Conservation (phyloP, 2,113 vertebrate species). For the Anoura caudifer region DNA sequence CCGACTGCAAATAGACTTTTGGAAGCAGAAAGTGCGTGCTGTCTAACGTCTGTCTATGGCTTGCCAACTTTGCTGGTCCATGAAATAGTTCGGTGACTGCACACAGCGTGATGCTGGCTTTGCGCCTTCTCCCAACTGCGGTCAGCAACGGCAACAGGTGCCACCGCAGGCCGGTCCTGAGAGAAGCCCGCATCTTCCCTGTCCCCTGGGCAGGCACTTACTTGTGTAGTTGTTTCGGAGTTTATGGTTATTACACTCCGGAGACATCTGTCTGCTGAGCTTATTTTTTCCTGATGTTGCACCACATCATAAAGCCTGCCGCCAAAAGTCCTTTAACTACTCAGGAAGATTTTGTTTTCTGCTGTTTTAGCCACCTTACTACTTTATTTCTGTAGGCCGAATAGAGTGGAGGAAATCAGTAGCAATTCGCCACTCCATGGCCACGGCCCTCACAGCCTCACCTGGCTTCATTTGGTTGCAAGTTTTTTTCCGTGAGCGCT, state of each 20-base stretch:
- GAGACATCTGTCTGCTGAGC: constrained; percentile 59
- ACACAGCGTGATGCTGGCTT: background rate
- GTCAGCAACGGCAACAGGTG: background rate
- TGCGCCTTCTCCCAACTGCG: background rate
- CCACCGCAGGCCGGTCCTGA: background rate
- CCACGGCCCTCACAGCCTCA: background rate
- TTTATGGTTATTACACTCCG: constrained; percentile 28
- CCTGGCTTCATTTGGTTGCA: background rate
- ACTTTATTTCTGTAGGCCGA: constrained; percentile 63
- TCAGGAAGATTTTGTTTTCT: constrained; percentile 56
- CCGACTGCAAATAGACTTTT: constrained; percentile 3
- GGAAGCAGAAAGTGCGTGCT: background rate
- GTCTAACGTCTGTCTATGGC: background rate
- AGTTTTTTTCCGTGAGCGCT: background rate
- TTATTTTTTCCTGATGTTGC: constrained; percentile 55
- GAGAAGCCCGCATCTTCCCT: background rate
- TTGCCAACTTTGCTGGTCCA: constrained; percentile 15
- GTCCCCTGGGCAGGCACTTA: background rate
- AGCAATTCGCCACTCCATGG: background rate
- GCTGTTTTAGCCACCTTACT: constrained; percentile 51
- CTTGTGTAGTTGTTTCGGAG: background rate
- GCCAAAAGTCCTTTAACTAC: constrained; percentile 58
- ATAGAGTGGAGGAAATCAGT: background rate
- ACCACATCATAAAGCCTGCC: constrained; percentile 63
- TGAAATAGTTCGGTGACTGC: constrained; percentile 10